Base-by-base conservation (phyloP, 2,888 invertebrate genomes). In the Linnaemya vulpina region DNA sequence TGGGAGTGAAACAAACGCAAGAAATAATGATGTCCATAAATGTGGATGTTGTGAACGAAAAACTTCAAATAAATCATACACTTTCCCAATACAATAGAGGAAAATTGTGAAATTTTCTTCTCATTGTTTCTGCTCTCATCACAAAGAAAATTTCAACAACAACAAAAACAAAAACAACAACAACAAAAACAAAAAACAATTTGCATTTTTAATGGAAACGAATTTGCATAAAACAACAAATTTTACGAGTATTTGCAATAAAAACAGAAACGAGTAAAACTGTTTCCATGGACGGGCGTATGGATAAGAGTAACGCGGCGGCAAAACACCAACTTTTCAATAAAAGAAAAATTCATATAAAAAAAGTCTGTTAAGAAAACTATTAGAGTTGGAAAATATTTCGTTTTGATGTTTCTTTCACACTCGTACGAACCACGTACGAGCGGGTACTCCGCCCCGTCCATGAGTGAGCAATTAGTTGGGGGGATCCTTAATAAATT, bases 401-500 rank as follows among this genome's bases (percentile, higher is more conserved):
- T 76, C 51, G 60, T 68, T 75, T 75, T 22, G 43, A 60, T 75
- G 15, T 38, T 77, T 65, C 35, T 75, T 55, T 49, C 22, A 17
- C 38, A 55, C 35, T 63, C 22, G 15, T 76, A 35, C 43, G n/a
- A 63, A 40, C 2, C 22, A 74, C 30, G 3, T 3, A 2, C 30
- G 8, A 15, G 3, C 13, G 15, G 15, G 40, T 15, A 30, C n/a
- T n/a, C n/a, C n/a, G n/a, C n/a, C n/a, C n/a, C 10, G n/a, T 4
- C 8, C 1, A 30, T 38, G 0, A 13, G 22, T 22, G 7, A 3
- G 4, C 51, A 49, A 38, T 35, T 53, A 55, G 53, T 55, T 60
- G 60, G 55, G 71, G 65, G 65, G 30, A 62, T 67, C 60, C 83
- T 76, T 63, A 62, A 81, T 68, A 84, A 83, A 83, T 84, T 83